Conservation (phyloP, 2,888 invertebrate genomes). For the Drosophila paracracens region DNA sequence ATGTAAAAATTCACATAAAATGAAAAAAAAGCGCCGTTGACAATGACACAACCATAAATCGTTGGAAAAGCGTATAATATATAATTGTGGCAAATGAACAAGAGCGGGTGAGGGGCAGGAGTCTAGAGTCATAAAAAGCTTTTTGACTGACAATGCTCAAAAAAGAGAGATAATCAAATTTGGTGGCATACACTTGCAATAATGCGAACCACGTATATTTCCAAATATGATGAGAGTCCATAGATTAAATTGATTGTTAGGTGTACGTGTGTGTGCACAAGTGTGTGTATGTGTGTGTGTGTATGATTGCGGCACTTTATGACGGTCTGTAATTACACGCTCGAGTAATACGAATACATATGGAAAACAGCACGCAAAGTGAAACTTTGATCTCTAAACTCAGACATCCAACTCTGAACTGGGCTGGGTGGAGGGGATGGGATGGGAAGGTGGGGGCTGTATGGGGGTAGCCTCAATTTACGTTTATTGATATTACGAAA, state of each 20-base stretch:
- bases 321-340: conserved; percentile 59
- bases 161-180: conserved; percentile 49
- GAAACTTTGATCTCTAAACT: conserved; percentile 58
- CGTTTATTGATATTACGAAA: conserved; percentile 42
- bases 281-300: conserved; percentile 8
- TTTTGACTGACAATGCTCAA: conserved; percentile 25
- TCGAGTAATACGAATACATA: conserved; percentile 37
- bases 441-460: not conserved
- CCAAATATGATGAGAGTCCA: conserved; percentile 39
- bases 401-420: conserved; percentile 14
- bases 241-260: conserved; percentile 65
- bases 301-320: conserved; percentile 27
- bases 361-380: conserved; percentile 35
- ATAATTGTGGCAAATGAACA: conserved; percentile 32
- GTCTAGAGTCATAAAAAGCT: conserved; percentile 4
- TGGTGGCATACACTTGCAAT: conserved; percentile 37
- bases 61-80: conserved; percentile 32
- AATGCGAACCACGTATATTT: conserved; percentile 19
- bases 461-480: conserved; percentile 29
- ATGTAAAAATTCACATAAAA: conserved; percentile 21
- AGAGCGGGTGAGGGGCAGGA: not conserved
- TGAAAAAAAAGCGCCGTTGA: conserved; percentile 33
- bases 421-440: not conserved
- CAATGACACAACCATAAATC: conserved; percentile 41
- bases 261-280: conserved; percentile 12